A percentile compares a stretch with the other conserved stretches of the same genome.
These are phyloP conservation scores for Atrichornis clamosus DNA, from an alignment of 2,113 vertebrate genomes.

Conservation along the genomic window DNA sequence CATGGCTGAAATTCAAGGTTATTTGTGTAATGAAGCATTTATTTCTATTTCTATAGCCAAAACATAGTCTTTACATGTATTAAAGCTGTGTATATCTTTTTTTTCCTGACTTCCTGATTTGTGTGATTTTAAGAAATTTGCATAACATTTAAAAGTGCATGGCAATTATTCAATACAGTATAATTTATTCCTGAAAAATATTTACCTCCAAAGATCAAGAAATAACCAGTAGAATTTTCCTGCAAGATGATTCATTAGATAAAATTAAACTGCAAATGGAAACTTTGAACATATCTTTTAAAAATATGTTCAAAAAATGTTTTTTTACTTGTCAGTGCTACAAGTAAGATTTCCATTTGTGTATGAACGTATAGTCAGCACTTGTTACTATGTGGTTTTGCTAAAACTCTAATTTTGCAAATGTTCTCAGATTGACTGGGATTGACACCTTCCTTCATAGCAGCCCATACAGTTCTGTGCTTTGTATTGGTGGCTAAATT, in stretches of 20 bases:
- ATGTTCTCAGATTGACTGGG: neutral
- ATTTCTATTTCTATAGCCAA: neutral
- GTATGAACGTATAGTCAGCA: neutral
- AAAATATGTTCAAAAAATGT: too few species aligned
- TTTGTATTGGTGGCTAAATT: neutral
- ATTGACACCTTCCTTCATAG: neutral
- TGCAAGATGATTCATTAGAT: neutral
- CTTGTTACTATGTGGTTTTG: neutral
- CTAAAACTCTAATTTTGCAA: neutral
- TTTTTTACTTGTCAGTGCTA: neutral
- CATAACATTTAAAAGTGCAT: neutral
- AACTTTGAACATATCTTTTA: neutral
- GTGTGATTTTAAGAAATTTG: neutral
- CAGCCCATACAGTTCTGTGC: neutral
- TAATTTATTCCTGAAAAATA: neutral
- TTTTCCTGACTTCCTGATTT: neutral
- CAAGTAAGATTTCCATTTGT: neutral
- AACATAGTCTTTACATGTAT: neutral
- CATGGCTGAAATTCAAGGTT: neutral
- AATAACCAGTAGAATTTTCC: neutral
- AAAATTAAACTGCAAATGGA: neutral
- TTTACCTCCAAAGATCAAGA: neutral
- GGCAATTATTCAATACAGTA: neutral
- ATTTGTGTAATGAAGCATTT: neutral
- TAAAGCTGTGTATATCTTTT: neutral